phyloP scores from a whole-genome alignment of 2,888 invertebrate species.

The Chloromyia formosa region DNA sequence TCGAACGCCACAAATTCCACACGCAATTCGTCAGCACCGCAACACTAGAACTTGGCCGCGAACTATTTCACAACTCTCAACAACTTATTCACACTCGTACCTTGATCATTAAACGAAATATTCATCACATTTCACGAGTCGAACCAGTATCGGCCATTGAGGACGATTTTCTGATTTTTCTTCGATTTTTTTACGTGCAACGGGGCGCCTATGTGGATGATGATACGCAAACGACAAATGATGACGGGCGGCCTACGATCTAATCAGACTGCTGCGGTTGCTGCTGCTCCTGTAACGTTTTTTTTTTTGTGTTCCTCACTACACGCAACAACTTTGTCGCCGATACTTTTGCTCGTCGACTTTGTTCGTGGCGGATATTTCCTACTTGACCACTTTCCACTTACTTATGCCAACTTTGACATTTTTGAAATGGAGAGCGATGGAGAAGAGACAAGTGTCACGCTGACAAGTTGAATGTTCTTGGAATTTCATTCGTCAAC shows the following conservation, averaged over 20 bases:
- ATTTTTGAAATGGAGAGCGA: conserved; percentile 11
- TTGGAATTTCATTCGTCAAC: no score
- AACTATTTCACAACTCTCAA: conserved; percentile 24
- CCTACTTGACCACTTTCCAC: conserved; percentile 39
- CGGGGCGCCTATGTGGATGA: no score
- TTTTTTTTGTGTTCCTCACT: no score
- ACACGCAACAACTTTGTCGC: conserved; percentile 7
- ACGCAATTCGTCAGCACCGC: conserved; percentile 29
- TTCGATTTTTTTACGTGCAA: not conserved
- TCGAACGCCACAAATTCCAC: conserved; percentile 9
- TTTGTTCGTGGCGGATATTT: conserved; percentile 35
- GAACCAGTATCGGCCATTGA: conserved; percentile 53
- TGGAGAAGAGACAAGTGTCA: not conserved
- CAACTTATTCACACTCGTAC: conserved; percentile 47
- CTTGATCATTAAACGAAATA: conserved; percentile 54
- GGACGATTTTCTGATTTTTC: conserved; percentile 48
- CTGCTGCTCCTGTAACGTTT: conserved; percentile 34
- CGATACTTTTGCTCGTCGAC: conserved; percentile 12
- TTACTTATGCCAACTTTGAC: conserved; percentile 46
- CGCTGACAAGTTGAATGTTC: no score
- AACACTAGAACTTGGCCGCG: conserved; percentile 10
- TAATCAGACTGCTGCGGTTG: no score
- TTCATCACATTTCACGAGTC: conserved; percentile 56
- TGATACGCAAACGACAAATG: not conserved
- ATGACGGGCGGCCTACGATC: not conserved